These are phyloP conservation scores for Morelia viridis DNA, from an alignment of 2,797 vertebrate genomes.

Conservation along the genomic window DNA sequence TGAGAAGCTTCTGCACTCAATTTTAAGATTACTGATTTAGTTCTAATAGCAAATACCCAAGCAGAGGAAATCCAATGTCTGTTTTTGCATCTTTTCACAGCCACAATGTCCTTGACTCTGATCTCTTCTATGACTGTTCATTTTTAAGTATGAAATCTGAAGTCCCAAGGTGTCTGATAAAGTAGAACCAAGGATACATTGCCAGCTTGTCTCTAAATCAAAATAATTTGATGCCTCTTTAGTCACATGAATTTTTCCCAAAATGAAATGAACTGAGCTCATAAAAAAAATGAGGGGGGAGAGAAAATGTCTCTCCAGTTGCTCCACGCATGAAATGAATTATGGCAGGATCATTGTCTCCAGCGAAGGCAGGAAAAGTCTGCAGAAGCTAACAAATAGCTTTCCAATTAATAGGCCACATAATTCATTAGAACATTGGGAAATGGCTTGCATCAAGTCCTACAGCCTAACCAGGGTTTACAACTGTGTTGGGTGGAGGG, in stretches of 20 bases:
- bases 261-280: constrained; percentile 38
- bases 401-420: constrained; percentile 12
- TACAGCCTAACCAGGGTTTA: background rate
- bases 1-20: too few species aligned
- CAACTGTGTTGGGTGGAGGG: background rate
- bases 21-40: background rate
- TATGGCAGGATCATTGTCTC: constrained; percentile 5
- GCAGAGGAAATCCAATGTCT: background rate
- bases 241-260: constrained; percentile 36
- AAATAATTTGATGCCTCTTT: constrained; percentile 49
- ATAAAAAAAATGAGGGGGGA: constrained; percentile 8
- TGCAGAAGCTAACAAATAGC: background rate
- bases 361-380: constrained; percentile 11
- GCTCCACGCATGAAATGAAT: constrained; percentile 18
- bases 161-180: constrained; percentile 14
- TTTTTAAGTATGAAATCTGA: constrained; percentile 28
- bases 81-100: background rate
- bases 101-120: constrained; percentile 16
- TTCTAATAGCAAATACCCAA: background rate
- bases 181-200: constrained; percentile 27
- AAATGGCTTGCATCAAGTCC: background rate
- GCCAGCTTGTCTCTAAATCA: constrained; percentile 36
- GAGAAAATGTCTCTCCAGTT: constrained; percentile 31
- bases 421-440: background rate
- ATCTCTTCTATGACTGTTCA: constrained; percentile 9